Evolutionary conservation across 2,113 vertebrate genomes (phyloP), one percentile per base, ranked within the genome.

Genomic region (Dunckerocampus dactyliophorus): DNA sequence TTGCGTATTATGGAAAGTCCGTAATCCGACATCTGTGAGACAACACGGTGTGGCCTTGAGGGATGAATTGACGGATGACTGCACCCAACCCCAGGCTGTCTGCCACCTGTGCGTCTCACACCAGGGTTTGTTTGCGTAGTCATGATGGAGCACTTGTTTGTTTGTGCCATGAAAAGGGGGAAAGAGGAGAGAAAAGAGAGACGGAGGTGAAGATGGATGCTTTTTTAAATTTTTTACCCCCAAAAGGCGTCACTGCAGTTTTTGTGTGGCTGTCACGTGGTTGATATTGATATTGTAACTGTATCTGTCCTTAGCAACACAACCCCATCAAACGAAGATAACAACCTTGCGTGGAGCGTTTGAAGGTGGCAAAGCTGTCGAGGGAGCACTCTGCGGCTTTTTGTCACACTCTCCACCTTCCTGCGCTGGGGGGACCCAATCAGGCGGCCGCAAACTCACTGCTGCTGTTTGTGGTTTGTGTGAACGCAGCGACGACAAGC

Each of bases 401-500:
- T 37, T 54, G 20, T 72, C 66, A 56, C 59, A 65, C 71, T 74
- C 68, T 69, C 11, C 13, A 48, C 22, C 39, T 62, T 58, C 45
- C 50, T 47, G 62, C 80, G 50, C 69, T n/a, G 7, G 72, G 59
- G 77, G 79, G 39, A 43, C 55, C 77, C 77, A 81, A 83, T 86
- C 77, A 81, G 66, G 24, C 37, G 9, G 68, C 56, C 62, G 34
- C 56, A 51, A 64, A 52, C 68, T 43, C 39, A 37, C 80, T 74
- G 13, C 6, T 3, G 59, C 62, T 55, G 55, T 75, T 67, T 49
- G 20, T 62, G 42, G 55, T 75, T 67, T 49, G 20, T 62, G 42
- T 62, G 51, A 63, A 67, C 59, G 67, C 54, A 62, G 52, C 19
- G 59, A 15, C 37, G 51, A n/a, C n/a, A n/a, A 47, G 50, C 20